Conservation (phyloP, 2,113 vertebrate species). For the Crotalus tigris region DNA sequence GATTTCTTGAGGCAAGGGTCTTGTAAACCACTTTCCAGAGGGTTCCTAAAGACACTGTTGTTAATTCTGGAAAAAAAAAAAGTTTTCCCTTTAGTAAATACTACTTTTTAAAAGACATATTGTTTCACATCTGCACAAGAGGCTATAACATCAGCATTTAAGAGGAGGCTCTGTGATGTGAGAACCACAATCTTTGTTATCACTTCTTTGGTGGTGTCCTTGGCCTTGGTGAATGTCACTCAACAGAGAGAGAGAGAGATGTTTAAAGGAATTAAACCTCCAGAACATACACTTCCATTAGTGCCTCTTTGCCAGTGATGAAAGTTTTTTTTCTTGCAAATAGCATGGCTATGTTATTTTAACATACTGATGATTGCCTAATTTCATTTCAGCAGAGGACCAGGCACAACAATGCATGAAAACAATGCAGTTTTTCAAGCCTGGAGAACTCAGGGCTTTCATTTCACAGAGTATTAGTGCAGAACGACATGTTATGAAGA, state of each 20-base stretch:
- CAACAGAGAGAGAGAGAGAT: slow-evolving; percentile 1
- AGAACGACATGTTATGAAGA: not conserved
- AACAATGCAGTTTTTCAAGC: slow-evolving; percentile 27
- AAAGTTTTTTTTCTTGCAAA: not conserved
- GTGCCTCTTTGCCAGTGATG: slow-evolving; percentile 2
- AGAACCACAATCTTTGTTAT: slow-evolving; percentile 9
- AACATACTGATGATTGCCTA: slow-evolving; percentile 7
- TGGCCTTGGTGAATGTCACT: slow-evolving; percentile 31
- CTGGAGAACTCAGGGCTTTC: not conserved
- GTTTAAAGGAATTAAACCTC: not conserved
- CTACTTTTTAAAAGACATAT: not conserved
- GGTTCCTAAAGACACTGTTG: not conserved
- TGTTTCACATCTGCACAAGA: not conserved
- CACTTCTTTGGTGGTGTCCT: slow-evolving; percentile 24
- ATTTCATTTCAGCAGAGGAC: slow-evolving; percentile 2
- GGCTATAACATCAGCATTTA: slow-evolving; percentile 21
- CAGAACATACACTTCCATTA: slow-evolving; percentile 1
- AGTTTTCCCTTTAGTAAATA: not conserved
- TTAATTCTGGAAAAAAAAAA: not conserved
- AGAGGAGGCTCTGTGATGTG: not conserved
- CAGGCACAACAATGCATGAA: slow-evolving; percentile 5
- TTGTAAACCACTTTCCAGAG: not conserved
- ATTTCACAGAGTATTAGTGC: not conserved
- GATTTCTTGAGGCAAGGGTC: not conserved
- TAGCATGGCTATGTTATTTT: slow-evolving; percentile 29